Evolutionary conservation across 2,113 vertebrate genomes (phyloP).

Genomic region (Apaloderma vittatum): DNA sequence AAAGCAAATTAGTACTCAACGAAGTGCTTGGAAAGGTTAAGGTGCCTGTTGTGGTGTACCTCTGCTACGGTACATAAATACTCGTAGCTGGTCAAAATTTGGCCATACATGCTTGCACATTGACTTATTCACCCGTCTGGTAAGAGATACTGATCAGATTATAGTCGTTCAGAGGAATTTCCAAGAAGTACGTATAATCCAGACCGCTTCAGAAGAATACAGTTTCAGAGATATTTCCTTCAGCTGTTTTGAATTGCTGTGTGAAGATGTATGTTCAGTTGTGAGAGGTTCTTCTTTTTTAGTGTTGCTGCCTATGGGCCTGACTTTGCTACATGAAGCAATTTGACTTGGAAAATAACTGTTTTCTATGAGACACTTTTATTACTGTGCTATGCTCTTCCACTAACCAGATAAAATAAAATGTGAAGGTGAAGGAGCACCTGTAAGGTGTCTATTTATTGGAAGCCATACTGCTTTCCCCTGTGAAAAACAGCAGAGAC

Average conservation of each 20-base stretch:
- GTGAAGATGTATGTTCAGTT: background rate
- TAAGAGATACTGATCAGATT: background rate
- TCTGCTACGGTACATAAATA: background rate
- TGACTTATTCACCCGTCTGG: background rate
- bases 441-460: constrained; percentile 10
- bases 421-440: background rate
- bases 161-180: background rate
- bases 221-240: background rate
- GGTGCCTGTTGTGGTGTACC: background rate
- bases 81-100: background rate
- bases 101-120: background rate
- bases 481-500: background rate
- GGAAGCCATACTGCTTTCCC: background rate
- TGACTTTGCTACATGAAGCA: constrained; percentile 3
- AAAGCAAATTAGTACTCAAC: background rate
- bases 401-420: constrained; percentile 25
- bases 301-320: background rate
- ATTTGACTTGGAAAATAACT: constrained; percentile 4
- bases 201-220: background rate
- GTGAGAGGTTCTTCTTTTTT: background rate
- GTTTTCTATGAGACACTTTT: constrained; percentile 24
- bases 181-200: background rate
- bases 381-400: constrained; percentile 9
- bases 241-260: background rate
- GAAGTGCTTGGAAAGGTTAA: background rate